Conservation (phyloP, 2,888 invertebrate species). For the Synergus japonicus region DNA sequence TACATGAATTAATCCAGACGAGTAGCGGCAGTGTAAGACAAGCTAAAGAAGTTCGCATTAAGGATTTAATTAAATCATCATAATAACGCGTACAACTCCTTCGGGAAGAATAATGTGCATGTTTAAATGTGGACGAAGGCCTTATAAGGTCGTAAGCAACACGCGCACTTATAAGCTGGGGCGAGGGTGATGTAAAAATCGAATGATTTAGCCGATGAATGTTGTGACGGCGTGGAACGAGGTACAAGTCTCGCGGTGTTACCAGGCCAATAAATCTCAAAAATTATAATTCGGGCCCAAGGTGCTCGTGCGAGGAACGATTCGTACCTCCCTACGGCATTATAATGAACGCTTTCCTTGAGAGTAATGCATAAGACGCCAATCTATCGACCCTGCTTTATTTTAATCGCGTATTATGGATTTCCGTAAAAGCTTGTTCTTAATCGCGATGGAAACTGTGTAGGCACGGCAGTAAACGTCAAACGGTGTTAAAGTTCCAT, state of each 20-base stretch:
- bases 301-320: constrained; percentile 33
- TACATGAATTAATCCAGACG: background rate
- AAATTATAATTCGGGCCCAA: constrained; percentile 28
- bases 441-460: constrained; percentile 10
- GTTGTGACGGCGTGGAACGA: constrained; percentile 62
- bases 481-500: constrained; percentile 26
- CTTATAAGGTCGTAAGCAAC: constrained; percentile 32
- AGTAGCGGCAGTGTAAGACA: constrained; percentile 10
- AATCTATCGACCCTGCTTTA: background rate
- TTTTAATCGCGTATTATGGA: background rate
- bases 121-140: constrained; percentile 58
- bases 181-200: constrained; percentile 60
- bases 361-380: background rate
- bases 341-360: background rate
- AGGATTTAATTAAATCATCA: constrained; percentile 64
- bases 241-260: constrained; percentile 63
- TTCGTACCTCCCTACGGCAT: background rate
- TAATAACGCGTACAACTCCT: constrained; percentile 63
- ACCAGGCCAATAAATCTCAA: constrained; percentile 62
- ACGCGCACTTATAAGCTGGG: constrained; percentile 44
- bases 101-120: constrained; percentile 62
- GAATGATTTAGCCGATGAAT: constrained; percentile 66
- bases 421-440: background rate
- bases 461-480: constrained; percentile 7
- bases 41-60: constrained; percentile 50